Evolutionary conservation across 1,140 invertebrate species (phyloP).

Genomic region (Leucophenga varia): DNA sequence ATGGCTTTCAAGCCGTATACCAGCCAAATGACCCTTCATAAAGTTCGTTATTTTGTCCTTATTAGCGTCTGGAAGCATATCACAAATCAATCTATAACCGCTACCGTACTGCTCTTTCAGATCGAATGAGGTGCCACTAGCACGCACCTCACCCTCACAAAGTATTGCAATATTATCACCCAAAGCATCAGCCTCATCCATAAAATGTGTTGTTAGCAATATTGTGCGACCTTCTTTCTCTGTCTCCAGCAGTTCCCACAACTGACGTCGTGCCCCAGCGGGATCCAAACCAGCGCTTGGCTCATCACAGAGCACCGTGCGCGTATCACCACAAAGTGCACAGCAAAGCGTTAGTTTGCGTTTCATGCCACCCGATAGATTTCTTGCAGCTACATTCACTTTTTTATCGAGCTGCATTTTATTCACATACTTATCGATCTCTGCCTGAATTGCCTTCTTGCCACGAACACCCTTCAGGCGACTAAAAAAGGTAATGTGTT

Average conservation of each 20-base stretch:
- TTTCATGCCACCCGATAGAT: too few species aligned
- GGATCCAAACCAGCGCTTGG: too few species aligned
- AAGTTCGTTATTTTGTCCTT: slow-evolving; percentile 60
- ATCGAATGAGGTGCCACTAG: slow-evolving; percentile 76
- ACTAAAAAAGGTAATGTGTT: slow-evolving; percentile 86
- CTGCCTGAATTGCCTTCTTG: slow-evolving; percentile 62
- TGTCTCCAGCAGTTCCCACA: too few species aligned
- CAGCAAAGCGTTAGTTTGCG: too few species aligned
- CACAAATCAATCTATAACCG: slow-evolving; percentile 63
- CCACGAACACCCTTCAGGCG: too few species aligned
- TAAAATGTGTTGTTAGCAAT: too few species aligned
- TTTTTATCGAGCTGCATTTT: slow-evolving; percentile 64
- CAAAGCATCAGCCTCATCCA: too few species aligned
- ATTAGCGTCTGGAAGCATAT: slow-evolving; percentile 56
- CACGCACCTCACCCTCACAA: slow-evolving; percentile 72
- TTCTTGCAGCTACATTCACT: slow-evolving; percentile 59
- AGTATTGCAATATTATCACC: slow-evolving; percentile 89
- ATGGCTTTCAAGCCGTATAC: slow-evolving; percentile 44
- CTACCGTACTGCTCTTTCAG: slow-evolving; percentile 76
- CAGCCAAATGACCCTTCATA: slow-evolving; percentile 62
- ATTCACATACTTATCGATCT: slow-evolving; percentile 63
- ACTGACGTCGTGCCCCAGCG: too few species aligned
- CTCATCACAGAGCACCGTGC: too few species aligned
- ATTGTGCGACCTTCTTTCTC: too few species aligned
- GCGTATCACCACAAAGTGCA: too few species aligned